Evolutionary conservation across 1,140 invertebrate genomes (phyloP).

Genomic region (Orchesella cincta): DNA sequence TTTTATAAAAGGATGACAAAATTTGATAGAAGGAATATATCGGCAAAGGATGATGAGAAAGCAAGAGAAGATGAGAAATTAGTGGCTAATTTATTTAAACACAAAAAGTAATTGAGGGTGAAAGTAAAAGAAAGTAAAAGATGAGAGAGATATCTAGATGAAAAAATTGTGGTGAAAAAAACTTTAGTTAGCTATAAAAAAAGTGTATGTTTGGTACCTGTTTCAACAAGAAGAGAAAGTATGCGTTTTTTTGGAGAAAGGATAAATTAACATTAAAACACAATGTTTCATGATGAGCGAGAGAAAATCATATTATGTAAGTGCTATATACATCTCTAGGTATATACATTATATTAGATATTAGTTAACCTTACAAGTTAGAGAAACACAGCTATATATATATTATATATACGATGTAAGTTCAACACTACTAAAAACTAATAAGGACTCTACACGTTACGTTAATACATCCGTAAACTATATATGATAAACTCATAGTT

Average conservation of each 20-base stretch:
- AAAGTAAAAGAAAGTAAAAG: constrained; percentile 11
- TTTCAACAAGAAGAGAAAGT: constrained; percentile 8
- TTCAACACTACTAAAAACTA: too few relatives aligned
- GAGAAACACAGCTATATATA: too few relatives aligned
- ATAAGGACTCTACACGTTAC: too few relatives aligned
- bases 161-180: neutral
- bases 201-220: constrained; percentile 21
- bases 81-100: too few relatives aligned
- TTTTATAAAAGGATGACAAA: neutral
- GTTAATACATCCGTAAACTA: too few relatives aligned
- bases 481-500: too few relatives aligned
- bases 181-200: neutral
- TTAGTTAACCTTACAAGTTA: too few relatives aligned
- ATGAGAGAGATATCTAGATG: neutral
- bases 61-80: neutral
- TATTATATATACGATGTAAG: too few relatives aligned
- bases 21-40: neutral
- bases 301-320: too few relatives aligned
- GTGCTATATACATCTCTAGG: too few relatives aligned
- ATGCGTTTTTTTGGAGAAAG: neutral
- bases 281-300: constrained; percentile 13
- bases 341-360: too few relatives aligned
- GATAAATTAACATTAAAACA: neutral
- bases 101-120: neutral
- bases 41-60: neutral